Conservation (phyloP, 2,113 vertebrate species). For the Ivindomyrus marchei region DNA sequence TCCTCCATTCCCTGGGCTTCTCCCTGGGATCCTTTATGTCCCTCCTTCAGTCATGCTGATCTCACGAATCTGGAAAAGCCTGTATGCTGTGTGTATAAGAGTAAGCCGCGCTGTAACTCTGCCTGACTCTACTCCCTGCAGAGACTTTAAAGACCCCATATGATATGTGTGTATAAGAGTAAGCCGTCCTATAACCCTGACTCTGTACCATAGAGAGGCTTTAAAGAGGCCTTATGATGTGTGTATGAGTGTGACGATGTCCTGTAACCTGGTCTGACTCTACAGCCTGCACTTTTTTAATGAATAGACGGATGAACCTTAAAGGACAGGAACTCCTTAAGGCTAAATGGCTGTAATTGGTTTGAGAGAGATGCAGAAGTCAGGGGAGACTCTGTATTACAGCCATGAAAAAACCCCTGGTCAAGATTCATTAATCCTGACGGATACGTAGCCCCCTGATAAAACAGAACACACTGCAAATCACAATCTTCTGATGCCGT, state of each 20-base stretch:
- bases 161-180: neutral
- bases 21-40: neutral
- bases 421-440: slow-evolving; percentile 29
- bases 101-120: neutral
- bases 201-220: neutral
- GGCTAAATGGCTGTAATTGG: neutral
- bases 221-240: neutral
- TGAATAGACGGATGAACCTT: neutral
- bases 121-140: neutral
- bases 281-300: neutral
- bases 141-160: neutral
- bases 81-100: neutral
- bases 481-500: neutral
- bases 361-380: neutral
- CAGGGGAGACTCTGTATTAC: neutral
- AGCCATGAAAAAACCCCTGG: neutral
- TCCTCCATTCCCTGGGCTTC: neutral
- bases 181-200: neutral
- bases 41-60: neutral
- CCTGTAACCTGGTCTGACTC: neutral
- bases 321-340: neutral
- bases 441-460: slow-evolving; percentile 28
- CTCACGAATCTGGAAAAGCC: neutral
- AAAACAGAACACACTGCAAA: slow-evolving; percentile 3
- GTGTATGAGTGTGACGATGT: neutral